Conservation (phyloP, 2,113 vertebrate genomes). For the Heteronetta atricapilla region DNA sequence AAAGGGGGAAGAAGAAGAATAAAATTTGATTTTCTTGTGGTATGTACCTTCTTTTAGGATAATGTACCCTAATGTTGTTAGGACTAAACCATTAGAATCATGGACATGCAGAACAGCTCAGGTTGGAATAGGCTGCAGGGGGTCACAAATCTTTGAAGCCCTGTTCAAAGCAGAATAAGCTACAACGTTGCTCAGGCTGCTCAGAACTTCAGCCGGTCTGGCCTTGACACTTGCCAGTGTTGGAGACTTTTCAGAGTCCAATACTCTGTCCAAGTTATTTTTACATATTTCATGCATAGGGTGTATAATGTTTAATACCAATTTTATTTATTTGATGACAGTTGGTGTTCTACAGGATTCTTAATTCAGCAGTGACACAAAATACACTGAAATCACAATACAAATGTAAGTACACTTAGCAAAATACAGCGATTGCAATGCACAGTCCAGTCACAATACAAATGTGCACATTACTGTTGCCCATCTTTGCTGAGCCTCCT, state of each 20-base stretch:
- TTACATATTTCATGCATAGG: too few relatives aligned
- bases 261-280: too few relatives aligned
- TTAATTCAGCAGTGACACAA: too few relatives aligned
- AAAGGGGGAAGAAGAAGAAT: not conserved
- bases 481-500: too few relatives aligned
- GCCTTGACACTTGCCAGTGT: not conserved
- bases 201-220: not conserved
- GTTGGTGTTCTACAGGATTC: too few relatives aligned
- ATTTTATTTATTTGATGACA: too few relatives aligned
- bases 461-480: too few relatives aligned
- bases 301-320: too few relatives aligned
- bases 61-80: not conserved
- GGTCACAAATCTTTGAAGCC: not conserved
- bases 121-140: not conserved
- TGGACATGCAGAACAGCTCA: not conserved
- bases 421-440: too few relatives aligned
- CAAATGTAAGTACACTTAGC: too few relatives aligned
- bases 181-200: not conserved
- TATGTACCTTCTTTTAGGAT: not conserved
- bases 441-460: too few relatives aligned
- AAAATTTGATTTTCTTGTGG: not conserved
- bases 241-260: not conserved
- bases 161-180: not conserved
- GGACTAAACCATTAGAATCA: not conserved
- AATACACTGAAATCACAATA: too few relatives aligned